phyloP scores from a whole-genome alignment of 2,888 invertebrate genomes.

The Octodonta nipae region DNA sequence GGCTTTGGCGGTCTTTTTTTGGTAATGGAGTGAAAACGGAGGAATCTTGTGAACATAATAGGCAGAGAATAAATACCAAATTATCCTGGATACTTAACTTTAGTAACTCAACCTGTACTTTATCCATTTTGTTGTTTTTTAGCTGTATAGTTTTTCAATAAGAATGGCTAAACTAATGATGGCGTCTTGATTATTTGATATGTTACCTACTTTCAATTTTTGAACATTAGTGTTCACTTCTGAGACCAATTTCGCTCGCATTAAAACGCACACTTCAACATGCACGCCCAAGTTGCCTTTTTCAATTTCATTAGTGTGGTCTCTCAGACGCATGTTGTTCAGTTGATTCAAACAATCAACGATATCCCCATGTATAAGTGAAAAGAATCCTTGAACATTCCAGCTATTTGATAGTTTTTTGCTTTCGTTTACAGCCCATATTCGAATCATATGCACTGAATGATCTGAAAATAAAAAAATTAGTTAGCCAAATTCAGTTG shows the following conservation, averaged over 20 bases:
- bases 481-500: not conserved
- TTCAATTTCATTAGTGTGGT: slow-evolving; percentile 45
- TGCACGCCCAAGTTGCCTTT: slow-evolving; percentile 49
- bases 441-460: slow-evolving; percentile 62
- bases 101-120: too few relatives aligned
- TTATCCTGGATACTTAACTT: too few relatives aligned
- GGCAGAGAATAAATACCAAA: too few relatives aligned
- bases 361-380: slow-evolving; percentile 52
- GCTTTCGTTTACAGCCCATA: slow-evolving; percentile 64
- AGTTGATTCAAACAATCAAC: slow-evolving; percentile 47
- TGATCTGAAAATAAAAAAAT: slow-evolving; percentile 43
- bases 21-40: too few relatives aligned
- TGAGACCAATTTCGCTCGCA: slow-evolving; percentile 67
- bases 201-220: slow-evolving; percentile 52
- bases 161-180: too few relatives aligned
- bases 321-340: slow-evolving; percentile 44
- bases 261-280: slow-evolving; percentile 65
- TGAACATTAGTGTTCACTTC: slow-evolving; percentile 64
- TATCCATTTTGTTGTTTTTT: too few relatives aligned
- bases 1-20: too few relatives aligned
- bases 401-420: slow-evolving; percentile 59
- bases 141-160: too few relatives aligned
- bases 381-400: slow-evolving; percentile 63
- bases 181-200: too few relatives aligned
- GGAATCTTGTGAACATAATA: too few relatives aligned